phyloP scores from a whole-genome alignment of 2,113 vertebrate genomes.

The Pedionomus torquatus region DNA sequence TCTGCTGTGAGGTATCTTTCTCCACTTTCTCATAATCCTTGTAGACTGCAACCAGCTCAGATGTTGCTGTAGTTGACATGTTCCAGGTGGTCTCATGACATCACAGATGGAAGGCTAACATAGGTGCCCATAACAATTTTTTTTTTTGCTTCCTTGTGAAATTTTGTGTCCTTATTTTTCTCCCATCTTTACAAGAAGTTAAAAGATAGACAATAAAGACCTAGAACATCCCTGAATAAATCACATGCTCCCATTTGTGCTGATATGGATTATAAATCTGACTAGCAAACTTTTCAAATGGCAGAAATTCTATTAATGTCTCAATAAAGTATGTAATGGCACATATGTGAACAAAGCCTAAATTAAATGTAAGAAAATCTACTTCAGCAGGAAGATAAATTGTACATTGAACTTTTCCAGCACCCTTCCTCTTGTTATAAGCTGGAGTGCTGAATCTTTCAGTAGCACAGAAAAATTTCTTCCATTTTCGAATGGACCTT shows the following conservation, averaged over 20 bases:
- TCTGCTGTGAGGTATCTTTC: not conserved
- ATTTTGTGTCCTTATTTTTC: not conserved
- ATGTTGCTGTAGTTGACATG: not conserved
- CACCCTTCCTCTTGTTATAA: not conserved
- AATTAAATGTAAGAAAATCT: not conserved
- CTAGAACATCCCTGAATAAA: not conserved
- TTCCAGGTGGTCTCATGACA: not conserved
- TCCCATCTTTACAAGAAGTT: not conserved
- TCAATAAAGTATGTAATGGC: not conserved
- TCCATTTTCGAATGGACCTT: not conserved
- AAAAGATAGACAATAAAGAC: not conserved
- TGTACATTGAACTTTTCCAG: not conserved
- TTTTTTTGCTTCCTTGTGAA: not conserved
- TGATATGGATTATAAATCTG: not conserved
- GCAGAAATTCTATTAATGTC: not conserved
- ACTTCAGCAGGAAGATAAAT: not conserved
- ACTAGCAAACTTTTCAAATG: not conserved
- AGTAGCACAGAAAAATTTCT: not conserved
- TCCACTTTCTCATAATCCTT: not conserved
- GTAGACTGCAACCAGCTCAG: not conserved
- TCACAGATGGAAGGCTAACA: not conserved
- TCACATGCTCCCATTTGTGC: not conserved
- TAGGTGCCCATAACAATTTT: not conserved
- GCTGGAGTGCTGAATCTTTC: not conserved
- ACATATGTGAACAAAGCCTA: not conserved